Evolutionary conservation across 2,113 vertebrate species (phyloP), one percentile per base, ranked within the genome.

Genomic region (Bostrychus sinensis): DNA sequence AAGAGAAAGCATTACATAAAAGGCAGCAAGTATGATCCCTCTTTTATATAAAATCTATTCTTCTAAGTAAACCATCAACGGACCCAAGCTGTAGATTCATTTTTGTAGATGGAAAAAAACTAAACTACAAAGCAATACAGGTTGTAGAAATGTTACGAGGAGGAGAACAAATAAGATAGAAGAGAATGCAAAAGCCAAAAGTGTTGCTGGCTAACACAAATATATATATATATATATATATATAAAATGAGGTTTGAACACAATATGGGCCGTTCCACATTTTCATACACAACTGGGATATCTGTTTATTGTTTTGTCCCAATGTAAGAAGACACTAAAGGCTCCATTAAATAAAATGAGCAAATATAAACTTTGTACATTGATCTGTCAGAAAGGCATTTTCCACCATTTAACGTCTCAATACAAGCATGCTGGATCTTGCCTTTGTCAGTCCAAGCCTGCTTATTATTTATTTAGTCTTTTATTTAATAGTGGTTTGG

Each of bases 321-420:
- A 26, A 42, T 12, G 57, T 43, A 78, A 86, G 77, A 90, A 89
- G 89, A 90, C 88, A 89, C 89, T 82, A 41, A 85, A 86, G 88
- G 87, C 80, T 88, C 83, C 78, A 76, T 82, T 85, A 79, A 61
- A 82, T 70, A 64, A 71, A 75, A 77, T 38, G 20, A 86, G 68
- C 48, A 75, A 78, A 81, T 83, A 80, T 60, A 77, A 88, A 85
- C 68, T 87, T 83, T 89, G 84, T 89, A 88, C 85, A 88, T 88
- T 81, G 79, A 85, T 86, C 78, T 59, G 76, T 86, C 83, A 83
- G 54, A 89, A 86, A 86, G 72, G 88, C 83, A 82, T 84, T 74
- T 84, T 70, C 64, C 70, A 69, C 43, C 62, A 23, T 59, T 60
- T 25, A 63, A 19, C 64, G 66, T 79, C 74, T 78, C 66, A 61